Base-by-base conservation (phyloP, 2,113 vertebrate species). In the Phrynocephalus versicolor region DNA sequence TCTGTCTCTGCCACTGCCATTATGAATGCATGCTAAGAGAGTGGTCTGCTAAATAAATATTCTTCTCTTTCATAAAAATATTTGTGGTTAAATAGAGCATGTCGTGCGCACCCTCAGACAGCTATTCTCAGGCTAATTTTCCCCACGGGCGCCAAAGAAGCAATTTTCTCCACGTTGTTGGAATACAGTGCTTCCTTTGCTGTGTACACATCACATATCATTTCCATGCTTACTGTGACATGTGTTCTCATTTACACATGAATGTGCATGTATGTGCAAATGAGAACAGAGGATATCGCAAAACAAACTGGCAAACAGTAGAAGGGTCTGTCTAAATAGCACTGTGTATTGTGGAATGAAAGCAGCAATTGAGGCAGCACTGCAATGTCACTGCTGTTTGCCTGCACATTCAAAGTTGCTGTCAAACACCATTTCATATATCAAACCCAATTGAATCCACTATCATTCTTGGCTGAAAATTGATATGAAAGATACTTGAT, bases 381-480 rank as follows among this genome's bases (percentile, higher is more conserved):
- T 76, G 84, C 87, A 88, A 69, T 76, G 3, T 72, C 87, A 89
- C 90, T 89, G 18, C 27, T 90, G 67, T 71, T 51, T 74, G 84
- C 67, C 51, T 69, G 91, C 82, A 83, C 12, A 14, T 81, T 81
- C 84, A 86, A 90, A 92, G 10, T 81, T 90, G 91, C 84, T 19
- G 19, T 25, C 23, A 87, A 88, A 88, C 81, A 62, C 37, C 6
- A 62, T 87, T 90, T 79, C 69, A 74, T 74, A 78, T 84, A 85
- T 92, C 79, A 76, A 89, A 75, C 83, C 85, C 35, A 51, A 92
- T 91, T 94, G 89, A 2, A 39, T 89, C 89, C 73, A 3, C 73
- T 89, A 93, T 91, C 87, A 72, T 85, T 51, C 64, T 76, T 45
- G 0, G 27, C 90, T 93, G 88, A 93, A 94, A 93, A 82, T 51